These are phyloP conservation scores for Acrobasis repandana DNA, from an alignment of 2,888 invertebrate genomes.

Conservation along the genomic window DNA sequence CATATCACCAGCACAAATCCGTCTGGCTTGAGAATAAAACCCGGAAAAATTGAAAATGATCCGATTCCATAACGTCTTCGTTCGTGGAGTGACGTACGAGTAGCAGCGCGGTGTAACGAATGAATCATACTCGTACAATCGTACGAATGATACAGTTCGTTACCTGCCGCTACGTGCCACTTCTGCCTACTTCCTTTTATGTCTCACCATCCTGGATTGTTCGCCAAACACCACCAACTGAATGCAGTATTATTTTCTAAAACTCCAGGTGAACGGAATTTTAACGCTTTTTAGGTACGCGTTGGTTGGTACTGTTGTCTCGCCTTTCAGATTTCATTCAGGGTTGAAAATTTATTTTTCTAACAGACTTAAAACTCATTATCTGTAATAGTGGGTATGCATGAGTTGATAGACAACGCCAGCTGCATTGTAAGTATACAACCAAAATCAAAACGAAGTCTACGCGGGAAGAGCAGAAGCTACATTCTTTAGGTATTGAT, in stretches of 20 bases:
- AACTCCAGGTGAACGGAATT: background rate
- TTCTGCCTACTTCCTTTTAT: conserved; percentile 20
- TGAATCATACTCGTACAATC: conserved; percentile 9
- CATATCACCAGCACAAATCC: background rate
- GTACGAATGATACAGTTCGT: conserved; percentile 22
- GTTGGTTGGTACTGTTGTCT: no score
- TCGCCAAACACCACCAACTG: background rate
- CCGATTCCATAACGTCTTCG: background rate
- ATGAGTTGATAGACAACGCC: no score
- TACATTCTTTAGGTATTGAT: no score
- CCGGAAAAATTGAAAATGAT: conserved; percentile 1
- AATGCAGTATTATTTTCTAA: conserved; percentile 15
- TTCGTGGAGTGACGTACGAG: conserved; percentile 1
- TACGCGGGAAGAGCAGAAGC: no score
- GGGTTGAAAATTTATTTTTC: no score
- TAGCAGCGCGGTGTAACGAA: background rate
- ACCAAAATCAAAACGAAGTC: no score
- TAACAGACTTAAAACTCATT: no score
- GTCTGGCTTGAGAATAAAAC: background rate
- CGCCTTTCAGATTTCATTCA: no score
- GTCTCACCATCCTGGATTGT: conserved; percentile 18
- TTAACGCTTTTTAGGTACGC: background rate
- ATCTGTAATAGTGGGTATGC: no score
- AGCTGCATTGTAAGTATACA: no score
- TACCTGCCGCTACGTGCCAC: conserved; percentile 22